Evolutionary conservation across 2,888 invertebrate genomes (phyloP).

Genomic region (Frankliniella fusca): DNA sequence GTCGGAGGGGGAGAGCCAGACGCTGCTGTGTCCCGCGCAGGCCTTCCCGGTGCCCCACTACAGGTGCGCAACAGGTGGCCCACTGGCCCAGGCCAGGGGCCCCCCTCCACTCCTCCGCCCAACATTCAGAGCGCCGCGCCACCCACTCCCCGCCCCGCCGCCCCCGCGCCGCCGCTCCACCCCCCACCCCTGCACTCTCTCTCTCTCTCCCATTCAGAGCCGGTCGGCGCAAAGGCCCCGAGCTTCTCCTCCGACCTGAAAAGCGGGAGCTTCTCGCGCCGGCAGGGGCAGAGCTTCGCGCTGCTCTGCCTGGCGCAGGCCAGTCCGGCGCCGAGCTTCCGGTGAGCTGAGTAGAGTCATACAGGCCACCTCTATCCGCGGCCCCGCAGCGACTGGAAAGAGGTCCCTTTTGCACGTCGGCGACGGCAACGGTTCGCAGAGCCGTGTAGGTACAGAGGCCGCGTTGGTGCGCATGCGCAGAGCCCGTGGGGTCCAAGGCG

Average conservation of each 20-base stretch:
- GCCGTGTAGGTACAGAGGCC: neutral
- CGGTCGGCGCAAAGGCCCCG: constrained; percentile 50
- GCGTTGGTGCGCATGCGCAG: constrained; percentile 45
- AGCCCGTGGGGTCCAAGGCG: constrained; percentile 61
- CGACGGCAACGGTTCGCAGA: constrained; percentile 12
- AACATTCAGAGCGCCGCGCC: neutral
- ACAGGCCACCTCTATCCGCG: too few relatives aligned
- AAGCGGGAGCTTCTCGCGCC: constrained; percentile 56
- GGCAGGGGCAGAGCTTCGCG: constrained; percentile 45
- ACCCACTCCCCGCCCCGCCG: neutral
- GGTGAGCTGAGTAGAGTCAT: constrained; percentile 47
- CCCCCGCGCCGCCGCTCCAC: neutral
- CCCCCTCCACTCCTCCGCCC: constrained; percentile 7
- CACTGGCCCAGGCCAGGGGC: neutral
- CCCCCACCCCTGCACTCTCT: neutral
- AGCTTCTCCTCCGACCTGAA: constrained; percentile 59
- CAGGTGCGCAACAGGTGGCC: constrained; percentile 52
- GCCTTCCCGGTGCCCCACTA: constrained; percentile 69
- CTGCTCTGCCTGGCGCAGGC: constrained; percentile 36
- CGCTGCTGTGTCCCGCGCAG: constrained; percentile 69
- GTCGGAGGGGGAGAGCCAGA: constrained; percentile 50
- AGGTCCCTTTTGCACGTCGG: neutral
- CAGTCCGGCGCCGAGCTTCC: constrained; percentile 54
- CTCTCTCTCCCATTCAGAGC: constrained; percentile 26
- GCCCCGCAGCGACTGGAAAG: neutral